A percentile compares a stretch with the other conserved stretches of the same genome.
Conservation (phyloP, 2,113 vertebrate species). For the Progne subis region DNA sequence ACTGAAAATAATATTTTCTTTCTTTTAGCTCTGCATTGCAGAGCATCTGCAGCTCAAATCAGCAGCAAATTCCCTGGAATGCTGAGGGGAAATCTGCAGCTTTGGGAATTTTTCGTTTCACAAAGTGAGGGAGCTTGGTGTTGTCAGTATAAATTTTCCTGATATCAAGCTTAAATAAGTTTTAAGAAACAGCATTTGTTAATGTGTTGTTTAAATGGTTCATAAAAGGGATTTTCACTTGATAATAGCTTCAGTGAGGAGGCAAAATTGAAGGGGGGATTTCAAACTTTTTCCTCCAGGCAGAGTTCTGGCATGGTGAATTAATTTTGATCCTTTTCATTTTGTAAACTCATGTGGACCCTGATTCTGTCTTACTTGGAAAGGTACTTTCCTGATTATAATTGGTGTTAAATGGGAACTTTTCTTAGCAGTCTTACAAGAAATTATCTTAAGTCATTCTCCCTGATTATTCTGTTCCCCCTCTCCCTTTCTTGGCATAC, state of each 20-base stretch:
- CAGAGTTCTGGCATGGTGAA: background rate
- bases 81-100: background rate
- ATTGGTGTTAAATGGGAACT: background rate
- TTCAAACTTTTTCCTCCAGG: background rate
- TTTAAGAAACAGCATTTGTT: background rate
- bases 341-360: background rate
- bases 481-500: constrained; percentile 39
- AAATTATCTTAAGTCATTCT: constrained; percentile 11
- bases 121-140: background rate
- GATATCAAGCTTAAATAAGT: background rate
- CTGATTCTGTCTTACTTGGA: background rate
- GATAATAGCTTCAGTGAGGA: background rate
- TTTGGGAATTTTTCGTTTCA: background rate
- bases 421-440: background rate
- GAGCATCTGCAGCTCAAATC: constrained; percentile 26
- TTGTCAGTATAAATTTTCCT: background rate
- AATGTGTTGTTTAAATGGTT: background rate
- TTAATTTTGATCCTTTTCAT: background rate
- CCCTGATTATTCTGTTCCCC: constrained; percentile 12
- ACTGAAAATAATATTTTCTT: background rate
- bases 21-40: constrained; percentile 12
- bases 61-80: background rate
- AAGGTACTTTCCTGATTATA: background rate
- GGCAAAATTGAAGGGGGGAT: background rate
- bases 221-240: background rate